A percentile compares a stretch with the other conserved stretches of the same genome.
Conservation (phyloP, 2,113 vertebrate species). For the Bolborhynchus lineola region DNA sequence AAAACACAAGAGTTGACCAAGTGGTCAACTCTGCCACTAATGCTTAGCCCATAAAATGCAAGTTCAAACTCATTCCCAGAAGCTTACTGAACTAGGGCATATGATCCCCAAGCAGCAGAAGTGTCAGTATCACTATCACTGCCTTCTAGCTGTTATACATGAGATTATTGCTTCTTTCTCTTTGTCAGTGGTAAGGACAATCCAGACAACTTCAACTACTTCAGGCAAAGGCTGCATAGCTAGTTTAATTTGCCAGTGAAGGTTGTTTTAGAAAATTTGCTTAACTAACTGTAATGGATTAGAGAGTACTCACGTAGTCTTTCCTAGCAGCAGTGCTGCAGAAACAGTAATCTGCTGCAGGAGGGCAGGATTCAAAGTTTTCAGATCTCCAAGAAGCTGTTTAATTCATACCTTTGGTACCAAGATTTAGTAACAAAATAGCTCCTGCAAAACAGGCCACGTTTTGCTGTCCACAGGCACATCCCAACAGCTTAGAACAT, state of each 20-base stretch:
- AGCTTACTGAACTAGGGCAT: background rate
- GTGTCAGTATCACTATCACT: background rate
- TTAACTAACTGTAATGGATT: constrained; percentile 36
- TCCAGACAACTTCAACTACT: background rate
- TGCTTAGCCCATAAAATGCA: background rate
- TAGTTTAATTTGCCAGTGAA: background rate
- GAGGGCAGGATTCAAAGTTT: background rate
- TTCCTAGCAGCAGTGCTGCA: background rate
- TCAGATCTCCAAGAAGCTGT: background rate
- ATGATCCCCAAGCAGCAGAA: background rate
- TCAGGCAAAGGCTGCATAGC: background rate
- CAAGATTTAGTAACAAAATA: background rate
- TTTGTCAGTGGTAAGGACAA: background rate
- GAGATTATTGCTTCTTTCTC: background rate
- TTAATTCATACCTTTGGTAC: background rate
- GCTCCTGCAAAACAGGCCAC: background rate
- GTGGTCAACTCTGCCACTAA: background rate
- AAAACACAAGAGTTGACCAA: background rate
- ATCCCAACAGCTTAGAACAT: background rate
- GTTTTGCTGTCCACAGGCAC: background rate
- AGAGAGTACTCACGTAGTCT: background rate
- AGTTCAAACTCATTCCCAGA: background rate
- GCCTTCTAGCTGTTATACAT: background rate
- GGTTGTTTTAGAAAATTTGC: background rate
- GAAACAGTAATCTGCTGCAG: background rate